phyloP scores from a whole-genome alignment of 2,888 invertebrate genomes.

The Chalcosyrphus nemorum region DNA sequence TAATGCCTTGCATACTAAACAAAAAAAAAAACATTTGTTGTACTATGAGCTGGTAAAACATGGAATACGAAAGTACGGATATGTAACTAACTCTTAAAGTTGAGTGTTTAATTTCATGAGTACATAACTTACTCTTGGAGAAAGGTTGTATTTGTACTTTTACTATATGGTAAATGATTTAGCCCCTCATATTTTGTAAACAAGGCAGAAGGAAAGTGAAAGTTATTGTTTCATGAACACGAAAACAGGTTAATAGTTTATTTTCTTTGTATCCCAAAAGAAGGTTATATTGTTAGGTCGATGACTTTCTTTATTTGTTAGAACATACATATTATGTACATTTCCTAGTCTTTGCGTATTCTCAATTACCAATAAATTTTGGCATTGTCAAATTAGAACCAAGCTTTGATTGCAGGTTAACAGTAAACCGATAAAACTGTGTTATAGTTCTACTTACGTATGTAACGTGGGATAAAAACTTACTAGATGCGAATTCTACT shows the following conservation, averaged over 20 bases:
- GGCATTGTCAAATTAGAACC: no score
- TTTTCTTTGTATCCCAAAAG: neutral
- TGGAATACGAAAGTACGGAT: neutral
- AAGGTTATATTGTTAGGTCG: neutral
- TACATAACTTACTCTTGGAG: neutral
- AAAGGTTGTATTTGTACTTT: neutral
- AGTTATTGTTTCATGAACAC: slow-evolving; percentile 1
- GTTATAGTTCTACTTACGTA: no score
- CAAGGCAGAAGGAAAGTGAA: slow-evolving; percentile 17
- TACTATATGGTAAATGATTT: neutral
- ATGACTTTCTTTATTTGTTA: no score
- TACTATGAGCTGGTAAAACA: neutral
- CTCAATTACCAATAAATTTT: no score
- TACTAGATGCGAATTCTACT: no score
- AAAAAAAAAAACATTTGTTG: no score
- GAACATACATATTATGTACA: no score
- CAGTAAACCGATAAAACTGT: no score
- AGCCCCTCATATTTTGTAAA: neutral
- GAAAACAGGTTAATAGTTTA: neutral
- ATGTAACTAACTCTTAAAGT: neutral
- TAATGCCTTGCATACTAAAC: no score
- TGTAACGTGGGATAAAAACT: no score
- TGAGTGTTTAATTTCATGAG: neutral
- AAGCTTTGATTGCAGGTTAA: no score
- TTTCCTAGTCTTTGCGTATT: no score